These are phyloP conservation scores for Catamblyrhynchus diadema DNA, from an alignment of 2,797 vertebrate genomes.

Conservation along the genomic window DNA sequence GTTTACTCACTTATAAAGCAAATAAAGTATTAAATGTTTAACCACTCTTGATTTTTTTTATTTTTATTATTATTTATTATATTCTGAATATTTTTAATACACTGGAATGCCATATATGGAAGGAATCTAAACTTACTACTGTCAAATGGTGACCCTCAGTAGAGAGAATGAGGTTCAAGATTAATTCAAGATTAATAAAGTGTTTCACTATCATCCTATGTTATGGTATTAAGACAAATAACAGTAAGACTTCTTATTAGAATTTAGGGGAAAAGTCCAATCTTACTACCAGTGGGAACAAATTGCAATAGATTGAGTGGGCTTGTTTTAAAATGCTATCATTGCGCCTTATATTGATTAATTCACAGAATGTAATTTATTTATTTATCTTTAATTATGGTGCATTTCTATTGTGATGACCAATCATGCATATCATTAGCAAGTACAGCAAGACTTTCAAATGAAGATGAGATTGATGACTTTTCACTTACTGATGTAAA, in stretches of 20 bases:
- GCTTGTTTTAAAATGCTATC: neutral
- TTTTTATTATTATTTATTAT: neutral
- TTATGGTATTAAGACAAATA: neutral
- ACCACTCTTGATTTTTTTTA: neutral
- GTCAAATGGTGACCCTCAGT: neutral
- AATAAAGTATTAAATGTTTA: neutral
- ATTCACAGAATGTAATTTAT: conserved; percentile 44
- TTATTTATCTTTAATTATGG: neutral
- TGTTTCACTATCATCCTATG: neutral
- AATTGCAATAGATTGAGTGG: neutral
- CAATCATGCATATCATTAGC: conserved; percentile 63
- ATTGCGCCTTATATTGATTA: conserved; percentile 53
- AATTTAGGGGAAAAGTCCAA: neutral
- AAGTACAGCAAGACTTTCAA: conserved; percentile 33
- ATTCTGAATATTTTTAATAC: neutral
- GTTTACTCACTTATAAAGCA: neutral
- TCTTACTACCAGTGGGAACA: neutral
- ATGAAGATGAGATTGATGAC: conserved; percentile 60
- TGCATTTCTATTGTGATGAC: conserved; percentile 46
- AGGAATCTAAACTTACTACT: neutral
- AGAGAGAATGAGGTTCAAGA: neutral
- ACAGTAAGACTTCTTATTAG: neutral
- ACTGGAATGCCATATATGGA: neutral
- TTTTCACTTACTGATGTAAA: conserved; percentile 73
- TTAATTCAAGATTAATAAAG: neutral